Conservation (phyloP, 2,888 invertebrate genomes). For the Drosophila longiperda region DNA sequence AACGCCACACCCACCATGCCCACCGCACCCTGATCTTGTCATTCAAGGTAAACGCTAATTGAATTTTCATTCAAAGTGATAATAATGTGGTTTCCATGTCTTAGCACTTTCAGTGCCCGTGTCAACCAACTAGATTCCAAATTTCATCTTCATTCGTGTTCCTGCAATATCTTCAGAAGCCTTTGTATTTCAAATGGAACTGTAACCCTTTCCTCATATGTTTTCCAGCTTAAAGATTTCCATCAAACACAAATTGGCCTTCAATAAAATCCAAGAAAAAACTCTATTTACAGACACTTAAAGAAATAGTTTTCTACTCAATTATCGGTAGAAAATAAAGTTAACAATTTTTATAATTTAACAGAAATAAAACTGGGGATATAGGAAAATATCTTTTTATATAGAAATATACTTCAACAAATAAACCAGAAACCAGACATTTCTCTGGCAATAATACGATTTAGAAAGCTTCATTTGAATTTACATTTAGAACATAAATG, state of each 20-base stretch:
- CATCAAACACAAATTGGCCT: background rate
- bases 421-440: background rate
- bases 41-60: constrained; percentile 56
- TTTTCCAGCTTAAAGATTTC: background rate
- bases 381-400: too few species aligned
- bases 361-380: background rate
- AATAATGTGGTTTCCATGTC: constrained; percentile 48
- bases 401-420: too few species aligned
- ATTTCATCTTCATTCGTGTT: background rate
- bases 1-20: constrained; percentile 48
- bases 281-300: background rate
- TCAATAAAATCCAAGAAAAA: background rate
- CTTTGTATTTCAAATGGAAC: background rate
- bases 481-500: background rate
- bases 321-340: background rate
- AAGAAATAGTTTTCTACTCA: background rate
- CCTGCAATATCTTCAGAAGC: background rate
- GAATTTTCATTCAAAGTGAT: constrained; percentile 58
- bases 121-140: background rate
- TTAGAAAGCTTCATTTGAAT: background rate
- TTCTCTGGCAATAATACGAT: background rate
- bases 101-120: background rate
- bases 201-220: background rate
- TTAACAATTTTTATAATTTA: background rate
- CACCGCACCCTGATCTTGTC: constrained; percentile 15